A percentile compares a stretch with the other conserved stretches of the same genome.
These are phyloP conservation scores for Tapera naevia DNA, from an alignment of 2,797 vertebrate genomes.

Conservation along the genomic window DNA sequence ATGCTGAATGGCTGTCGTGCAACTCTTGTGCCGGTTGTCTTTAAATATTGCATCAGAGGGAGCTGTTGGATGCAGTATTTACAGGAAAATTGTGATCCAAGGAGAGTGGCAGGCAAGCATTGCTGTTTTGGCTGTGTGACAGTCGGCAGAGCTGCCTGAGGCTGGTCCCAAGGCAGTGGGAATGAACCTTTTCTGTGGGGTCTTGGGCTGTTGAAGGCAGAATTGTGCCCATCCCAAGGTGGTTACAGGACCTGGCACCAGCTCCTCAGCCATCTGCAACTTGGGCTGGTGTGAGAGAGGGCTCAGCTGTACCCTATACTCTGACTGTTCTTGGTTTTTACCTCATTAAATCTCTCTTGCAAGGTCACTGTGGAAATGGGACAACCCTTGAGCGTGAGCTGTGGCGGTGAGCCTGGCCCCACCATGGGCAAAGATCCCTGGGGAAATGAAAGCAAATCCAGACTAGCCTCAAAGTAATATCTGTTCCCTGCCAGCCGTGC, in stretches of 20 bases:
- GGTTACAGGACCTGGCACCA: accelerated
- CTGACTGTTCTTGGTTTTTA: not conserved
- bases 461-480: accelerated
- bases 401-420: accelerated
- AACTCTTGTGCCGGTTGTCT: not conserved
- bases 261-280: not conserved
- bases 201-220: accelerated
- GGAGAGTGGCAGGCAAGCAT: not conserved
- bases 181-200: accelerated
- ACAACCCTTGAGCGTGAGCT: accelerated
- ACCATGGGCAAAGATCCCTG: accelerated
- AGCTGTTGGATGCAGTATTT: not conserved
- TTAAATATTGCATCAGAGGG: not conserved
- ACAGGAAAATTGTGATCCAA: not conserved
- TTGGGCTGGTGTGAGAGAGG: not conserved
- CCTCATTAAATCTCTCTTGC: accelerated
- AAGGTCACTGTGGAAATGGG: not conserved
- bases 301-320: not conserved
- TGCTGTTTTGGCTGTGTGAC: not conserved
- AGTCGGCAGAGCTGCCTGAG: not conserved
- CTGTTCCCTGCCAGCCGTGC: accelerated
- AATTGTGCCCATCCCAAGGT: accelerated
- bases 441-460: not conserved
- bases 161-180: too few species aligned
- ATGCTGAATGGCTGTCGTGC: not conserved